A percentile compares a stretch with the other conserved stretches of the same genome.
Conservation (phyloP, 2,113 vertebrate species). For the Alethe diademata region DNA sequence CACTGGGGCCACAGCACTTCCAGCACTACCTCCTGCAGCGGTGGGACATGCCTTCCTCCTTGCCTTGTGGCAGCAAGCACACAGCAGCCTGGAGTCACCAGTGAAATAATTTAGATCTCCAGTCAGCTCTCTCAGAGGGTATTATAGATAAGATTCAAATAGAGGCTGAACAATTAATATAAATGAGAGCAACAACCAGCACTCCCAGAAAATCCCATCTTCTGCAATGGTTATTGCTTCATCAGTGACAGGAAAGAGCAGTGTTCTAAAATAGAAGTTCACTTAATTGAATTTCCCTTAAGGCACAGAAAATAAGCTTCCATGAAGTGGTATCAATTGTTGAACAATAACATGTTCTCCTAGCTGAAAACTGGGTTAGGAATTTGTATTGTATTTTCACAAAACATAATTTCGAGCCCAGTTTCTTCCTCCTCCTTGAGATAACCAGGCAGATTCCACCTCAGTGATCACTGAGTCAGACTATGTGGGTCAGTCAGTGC, state of each 20-base stretch:
- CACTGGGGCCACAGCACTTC: neutral
- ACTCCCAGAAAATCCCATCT: slow-evolving; percentile 32
- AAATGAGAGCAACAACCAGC: neutral
- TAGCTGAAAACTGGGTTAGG: slow-evolving; percentile 44
- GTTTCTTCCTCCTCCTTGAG: neutral
- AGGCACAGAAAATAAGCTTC: slow-evolving; percentile 48
- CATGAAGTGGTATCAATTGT: slow-evolving; percentile 44
- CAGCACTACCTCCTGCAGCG: neutral
- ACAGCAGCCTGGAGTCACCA: neutral
- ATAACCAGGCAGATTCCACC: slow-evolving; percentile 9
- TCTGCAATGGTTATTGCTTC: slow-evolving; percentile 55
- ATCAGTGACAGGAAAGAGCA: slow-evolving; percentile 44
- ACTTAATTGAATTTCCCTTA: slow-evolving; percentile 47
- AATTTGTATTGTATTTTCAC: slow-evolving; percentile 54
- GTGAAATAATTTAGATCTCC: neutral
- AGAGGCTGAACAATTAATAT: neutral
- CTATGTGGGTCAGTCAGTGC: neutral
- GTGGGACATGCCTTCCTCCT: neutral
- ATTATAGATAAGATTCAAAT: neutral
- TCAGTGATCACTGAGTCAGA: neutral
- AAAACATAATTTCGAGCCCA: neutral
- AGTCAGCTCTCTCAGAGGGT: neutral
- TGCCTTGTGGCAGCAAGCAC: neutral
- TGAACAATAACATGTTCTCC: slow-evolving; percentile 40
- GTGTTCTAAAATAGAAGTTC: slow-evolving; percentile 55